Conservation (phyloP, 2,888 invertebrate species). For the Drosophila merina region DNA sequence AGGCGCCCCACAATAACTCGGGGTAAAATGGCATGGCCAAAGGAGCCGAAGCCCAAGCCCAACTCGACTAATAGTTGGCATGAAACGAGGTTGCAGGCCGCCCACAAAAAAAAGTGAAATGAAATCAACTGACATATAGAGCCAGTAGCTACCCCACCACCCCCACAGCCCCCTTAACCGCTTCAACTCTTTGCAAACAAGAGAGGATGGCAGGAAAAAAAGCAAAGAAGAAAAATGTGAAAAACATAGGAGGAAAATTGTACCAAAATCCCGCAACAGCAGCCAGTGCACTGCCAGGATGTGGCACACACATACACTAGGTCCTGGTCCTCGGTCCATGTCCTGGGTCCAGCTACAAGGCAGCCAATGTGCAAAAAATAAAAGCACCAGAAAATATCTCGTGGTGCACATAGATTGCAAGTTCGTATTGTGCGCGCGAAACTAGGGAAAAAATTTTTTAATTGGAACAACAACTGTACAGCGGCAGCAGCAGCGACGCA, state of each 20-base stretch:
- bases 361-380: constrained; percentile 33
- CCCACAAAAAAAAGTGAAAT: constrained; percentile 70
- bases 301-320: constrained; percentile 60
- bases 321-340: constrained; percentile 56
- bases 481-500: constrained; percentile 34
- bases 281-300: constrained; percentile 69
- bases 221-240: constrained; percentile 55
- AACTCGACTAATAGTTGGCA: constrained; percentile 69
- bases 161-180: background rate
- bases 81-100: constrained; percentile 36
- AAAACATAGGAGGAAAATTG: constrained; percentile 66
- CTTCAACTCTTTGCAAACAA: constrained; percentile 55
- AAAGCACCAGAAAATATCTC: constrained; percentile 33
- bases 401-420: constrained; percentile 65
- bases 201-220: constrained; percentile 39
- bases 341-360: constrained; percentile 62
- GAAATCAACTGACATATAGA: constrained; percentile 80
- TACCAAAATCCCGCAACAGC: constrained; percentile 71
- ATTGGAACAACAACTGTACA: constrained; percentile 82
- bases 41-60: constrained; percentile 55
- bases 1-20: constrained; percentile 29
- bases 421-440: constrained; percentile 79
- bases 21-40: constrained; percentile 37
- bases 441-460: constrained; percentile 79
- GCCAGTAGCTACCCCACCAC: constrained; percentile 15